Conservation (phyloP, 2,797 vertebrate species). For the Characodon lateralis region DNA sequence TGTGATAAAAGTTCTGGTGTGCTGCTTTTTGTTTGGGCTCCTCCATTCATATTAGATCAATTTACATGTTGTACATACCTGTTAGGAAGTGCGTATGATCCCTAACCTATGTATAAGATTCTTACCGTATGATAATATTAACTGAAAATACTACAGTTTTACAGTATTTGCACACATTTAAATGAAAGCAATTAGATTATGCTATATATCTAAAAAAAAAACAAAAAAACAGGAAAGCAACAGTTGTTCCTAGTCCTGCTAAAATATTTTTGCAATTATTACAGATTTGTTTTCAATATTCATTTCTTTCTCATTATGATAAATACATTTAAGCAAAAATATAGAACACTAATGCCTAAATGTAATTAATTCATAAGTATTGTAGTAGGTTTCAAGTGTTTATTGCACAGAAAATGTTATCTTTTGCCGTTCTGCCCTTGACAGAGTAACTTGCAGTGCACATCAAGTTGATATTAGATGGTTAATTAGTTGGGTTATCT, state of each 20-base stretch:
- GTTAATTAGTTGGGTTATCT: neutral
- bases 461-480: neutral
- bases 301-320: neutral
- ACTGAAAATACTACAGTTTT: neutral
- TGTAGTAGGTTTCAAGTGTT: neutral
- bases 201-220: too few species aligned
- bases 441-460: neutral
- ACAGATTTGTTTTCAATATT: neutral
- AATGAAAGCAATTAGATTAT: too few species aligned
- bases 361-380: too few species aligned
- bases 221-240: neutral
- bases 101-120: too few species aligned
- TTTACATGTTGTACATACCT: neutral
- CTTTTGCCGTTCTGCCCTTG: neutral
- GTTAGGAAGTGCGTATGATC: neutral
- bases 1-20: neutral
- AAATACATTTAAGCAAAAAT: neutral
- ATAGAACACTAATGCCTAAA: neutral
- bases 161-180: too few species aligned
- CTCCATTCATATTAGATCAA: too few species aligned
- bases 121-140: neutral
- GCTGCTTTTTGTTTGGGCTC: neutral
- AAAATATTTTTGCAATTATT: neutral
- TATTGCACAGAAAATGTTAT: neutral
- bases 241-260: neutral